Percentiles rank a stretch among this genome's conserved stretches.
Evolutionary conservation across 2,888 invertebrate species (phyloP).

Genomic region (Marasmarcha lunaedactyla): DNA sequence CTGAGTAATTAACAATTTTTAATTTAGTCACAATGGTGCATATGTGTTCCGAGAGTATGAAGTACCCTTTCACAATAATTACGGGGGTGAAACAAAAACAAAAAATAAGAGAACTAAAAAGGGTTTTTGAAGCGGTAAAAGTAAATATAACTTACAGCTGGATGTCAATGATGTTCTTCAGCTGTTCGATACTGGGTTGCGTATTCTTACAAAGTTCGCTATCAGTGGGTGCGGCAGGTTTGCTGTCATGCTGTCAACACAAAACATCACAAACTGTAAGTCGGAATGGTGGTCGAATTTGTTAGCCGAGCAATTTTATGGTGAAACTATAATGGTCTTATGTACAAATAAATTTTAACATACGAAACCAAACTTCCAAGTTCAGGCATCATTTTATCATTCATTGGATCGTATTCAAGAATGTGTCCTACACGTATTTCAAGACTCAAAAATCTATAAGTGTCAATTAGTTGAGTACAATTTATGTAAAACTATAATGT

Average conservation of each 20-base stretch:
- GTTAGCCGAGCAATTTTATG: not conserved
- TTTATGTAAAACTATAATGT: too few relatives aligned
- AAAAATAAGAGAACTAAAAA: too few relatives aligned
- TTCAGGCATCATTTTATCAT: too few relatives aligned
- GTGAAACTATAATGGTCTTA: too few relatives aligned
- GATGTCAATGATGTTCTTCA: slow-evolving; percentile 37
- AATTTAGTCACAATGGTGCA: slow-evolving; percentile 4
- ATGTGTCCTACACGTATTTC: too few relatives aligned
- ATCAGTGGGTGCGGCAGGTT: slow-evolving; percentile 24
- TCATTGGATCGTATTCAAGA: too few relatives aligned
- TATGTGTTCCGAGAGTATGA: slow-evolving; percentile 16
- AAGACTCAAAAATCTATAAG: too few relatives aligned
- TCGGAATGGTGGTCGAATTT: not conserved
- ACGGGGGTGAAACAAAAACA: too few relatives aligned
- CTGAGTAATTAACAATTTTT: slow-evolving; percentile 18
- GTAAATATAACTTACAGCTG: slow-evolving; percentile 29
- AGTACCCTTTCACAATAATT: not conserved
- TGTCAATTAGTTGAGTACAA: too few relatives aligned
- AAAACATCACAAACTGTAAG: slow-evolving; percentile 25
- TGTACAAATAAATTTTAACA: too few relatives aligned
- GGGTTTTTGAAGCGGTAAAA: too few relatives aligned
- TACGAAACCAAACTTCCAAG: too few relatives aligned
- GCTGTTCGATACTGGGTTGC: slow-evolving; percentile 32
- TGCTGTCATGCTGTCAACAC: slow-evolving; percentile 60
- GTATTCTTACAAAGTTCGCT: slow-evolving; percentile 28